Evolutionary conservation across 2,888 invertebrate genomes (phyloP).

Genomic region (Stenoptilia bipunctidactyla): DNA sequence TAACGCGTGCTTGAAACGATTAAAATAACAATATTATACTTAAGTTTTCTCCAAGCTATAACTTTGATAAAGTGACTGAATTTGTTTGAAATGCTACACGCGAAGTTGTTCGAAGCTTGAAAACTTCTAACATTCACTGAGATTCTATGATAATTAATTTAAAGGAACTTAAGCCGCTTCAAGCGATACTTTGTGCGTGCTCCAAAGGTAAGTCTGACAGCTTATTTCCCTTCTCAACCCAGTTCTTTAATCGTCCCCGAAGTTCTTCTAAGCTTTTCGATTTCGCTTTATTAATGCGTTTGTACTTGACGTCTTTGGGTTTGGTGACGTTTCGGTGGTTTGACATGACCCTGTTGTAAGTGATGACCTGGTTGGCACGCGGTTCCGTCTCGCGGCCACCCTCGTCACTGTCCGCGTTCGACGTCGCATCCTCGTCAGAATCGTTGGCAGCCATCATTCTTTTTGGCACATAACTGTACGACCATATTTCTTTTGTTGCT

Average conservation of each 20-base stretch:
- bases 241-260: constrained; percentile 84
- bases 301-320: constrained; percentile 92
- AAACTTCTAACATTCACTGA: not conserved
- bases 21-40: not conserved
- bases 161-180: constrained; percentile 39
- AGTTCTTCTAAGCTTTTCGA: constrained; percentile 90
- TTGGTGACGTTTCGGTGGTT: constrained; percentile 92
- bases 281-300: constrained; percentile 90
- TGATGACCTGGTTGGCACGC: constrained; percentile 74
- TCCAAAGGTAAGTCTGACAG: constrained; percentile 76
- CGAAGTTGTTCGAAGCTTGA: not conserved
- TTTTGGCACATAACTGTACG: constrained; percentile 66
- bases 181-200: constrained; percentile 76
- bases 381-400: constrained; percentile 34
- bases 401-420: constrained; percentile 50
- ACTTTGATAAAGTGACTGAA: too few relatives aligned
- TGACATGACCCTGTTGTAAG: constrained; percentile 89
- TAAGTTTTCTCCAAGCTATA: too few relatives aligned
- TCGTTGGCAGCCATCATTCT: constrained; percentile 53
- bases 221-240: constrained; percentile 86
- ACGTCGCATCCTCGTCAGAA: constrained; percentile 54
- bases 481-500: constrained; percentile 45
- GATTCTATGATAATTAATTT: constrained; percentile 22
- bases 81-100: too few relatives aligned
- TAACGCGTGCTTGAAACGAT: constrained; percentile 15